Evolutionary conservation across 2,113 vertebrate species (phyloP), one percentile per base, ranked within the genome.

Genomic region (Brienomyrus longianalis): DNA sequence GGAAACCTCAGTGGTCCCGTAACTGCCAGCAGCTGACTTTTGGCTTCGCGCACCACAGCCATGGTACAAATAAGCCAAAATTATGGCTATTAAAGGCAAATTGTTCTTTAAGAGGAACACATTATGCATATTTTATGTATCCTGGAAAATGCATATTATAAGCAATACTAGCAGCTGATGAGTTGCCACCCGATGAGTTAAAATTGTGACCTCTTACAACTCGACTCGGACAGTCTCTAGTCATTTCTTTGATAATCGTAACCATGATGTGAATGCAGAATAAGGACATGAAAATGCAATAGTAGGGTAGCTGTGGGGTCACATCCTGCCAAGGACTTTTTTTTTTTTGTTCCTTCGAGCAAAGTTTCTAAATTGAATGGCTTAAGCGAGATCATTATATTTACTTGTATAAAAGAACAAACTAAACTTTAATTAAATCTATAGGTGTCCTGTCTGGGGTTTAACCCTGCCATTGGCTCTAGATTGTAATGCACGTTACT

Each of bases 391-490:
- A n/a, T 31, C 31, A 87, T 48, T 35, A 80, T 80, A 35, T 80
- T 35, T 80, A 43, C 31, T 43, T 80, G 74, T 80, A 43, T 80
- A 43, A 77, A 77, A 43, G 74, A 80, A 43, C 74, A 43, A 80
- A 80, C 74, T 43, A 80, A 80, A 80, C 62, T 70, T 70, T 70
- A 70, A 70, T 39, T 80, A 80, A 80, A 43, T 80, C 35, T 80
- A 80, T 80, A 80, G 74, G 74, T 80, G 74, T 39, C 35, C 35
- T 43, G 31, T 80, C 13, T 80, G n/a, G 74, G 15, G 27, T 74
- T 15, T 74, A 74, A 74, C 66, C 1, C 66, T 11, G 27, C n/a
- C 66, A 62, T 13, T 74, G 66, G 74, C 6, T 80, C 35, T 19
- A 19, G n/a, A 70, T 70, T 0, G 27, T 70, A 27, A 70, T 70